These are phyloP conservation scores for Steatornis caripensis DNA, from an alignment of 2,113 vertebrate species.

Conservation along the genomic window DNA sequence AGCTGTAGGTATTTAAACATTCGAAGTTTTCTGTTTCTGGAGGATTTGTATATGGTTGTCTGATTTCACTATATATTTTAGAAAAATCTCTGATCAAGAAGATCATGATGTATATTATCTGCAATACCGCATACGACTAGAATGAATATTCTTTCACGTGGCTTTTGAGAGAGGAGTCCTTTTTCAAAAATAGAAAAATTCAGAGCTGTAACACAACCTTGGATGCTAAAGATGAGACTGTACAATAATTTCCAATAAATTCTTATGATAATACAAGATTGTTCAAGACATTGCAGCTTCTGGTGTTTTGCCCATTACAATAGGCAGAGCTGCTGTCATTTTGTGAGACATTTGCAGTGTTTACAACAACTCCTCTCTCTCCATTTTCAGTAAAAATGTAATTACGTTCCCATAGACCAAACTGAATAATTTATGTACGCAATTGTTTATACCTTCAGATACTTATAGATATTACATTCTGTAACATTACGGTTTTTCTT, in stretches of 20 bases:
- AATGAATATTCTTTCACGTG: neutral
- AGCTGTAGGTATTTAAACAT: neutral
- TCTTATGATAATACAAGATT: neutral
- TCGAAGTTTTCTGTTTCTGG: neutral
- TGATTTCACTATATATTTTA: neutral
- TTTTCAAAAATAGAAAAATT: neutral
- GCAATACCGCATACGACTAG: neutral
- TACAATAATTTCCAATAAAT: neutral
- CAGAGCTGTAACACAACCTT: neutral
- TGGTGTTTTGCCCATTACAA: neutral
- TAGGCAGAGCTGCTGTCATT: neutral
- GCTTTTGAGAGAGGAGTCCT: neutral
- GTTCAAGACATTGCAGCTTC: neutral
- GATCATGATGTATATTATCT: neutral
- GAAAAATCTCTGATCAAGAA: neutral
- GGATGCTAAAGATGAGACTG: neutral
- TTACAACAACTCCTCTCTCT: neutral
- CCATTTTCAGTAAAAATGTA: neutral
- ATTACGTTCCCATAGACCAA: neutral
- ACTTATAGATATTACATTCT: neutral
- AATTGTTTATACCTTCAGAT: neutral
- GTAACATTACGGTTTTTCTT: neutral
- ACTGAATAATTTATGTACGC: neutral
- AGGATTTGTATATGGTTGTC: neutral
- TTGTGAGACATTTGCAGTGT: neutral